phyloP scores from a whole-genome alignment of 30 jellyfish, hydroid and myxozoan genomes.

The Phacellophora camtschatica region DNA sequence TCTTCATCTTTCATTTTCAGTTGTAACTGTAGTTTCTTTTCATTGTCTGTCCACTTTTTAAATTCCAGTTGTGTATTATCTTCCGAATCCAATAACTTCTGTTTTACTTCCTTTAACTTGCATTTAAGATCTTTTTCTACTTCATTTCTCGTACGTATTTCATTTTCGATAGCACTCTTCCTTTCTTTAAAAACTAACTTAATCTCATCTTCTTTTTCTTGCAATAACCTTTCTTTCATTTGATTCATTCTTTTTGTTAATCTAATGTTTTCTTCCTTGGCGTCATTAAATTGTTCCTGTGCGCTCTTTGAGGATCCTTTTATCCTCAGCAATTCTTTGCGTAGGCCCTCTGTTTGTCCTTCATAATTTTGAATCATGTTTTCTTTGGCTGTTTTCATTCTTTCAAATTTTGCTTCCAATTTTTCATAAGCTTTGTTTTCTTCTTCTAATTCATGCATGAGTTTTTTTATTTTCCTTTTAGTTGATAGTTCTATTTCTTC shows the following conservation, averaged over 20 bases:
- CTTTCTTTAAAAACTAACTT: not conserved
- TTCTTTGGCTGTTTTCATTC: slow-evolving; percentile 37
- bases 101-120: not conserved
- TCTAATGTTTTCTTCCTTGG: not conserved
- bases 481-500: not conserved
- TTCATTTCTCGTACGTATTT: not conserved
- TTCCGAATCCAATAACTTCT: too few relatives aligned
- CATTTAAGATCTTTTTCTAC: slow-evolving; percentile 4
- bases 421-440: not conserved
- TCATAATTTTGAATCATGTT: slow-evolving; percentile 7
- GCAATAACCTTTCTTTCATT: not conserved
- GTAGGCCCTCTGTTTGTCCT: not conserved
- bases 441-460: not conserved
- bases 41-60: slow-evolving; percentile 7
- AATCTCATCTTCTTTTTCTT: not conserved
- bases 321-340: not conserved
- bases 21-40: not conserved
- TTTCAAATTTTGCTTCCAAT: slow-evolving; percentile 28
- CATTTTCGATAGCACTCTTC: not conserved
- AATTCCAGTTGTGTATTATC: not conserved
- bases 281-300: not conserved
- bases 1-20: not conserved
- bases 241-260: not conserved
- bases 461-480: not conserved
- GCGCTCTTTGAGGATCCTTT: not conserved